A percentile compares a stretch with the other conserved stretches of the same genome.
These are phyloP conservation scores for Scortum barcoo DNA, from an alignment of 2,113 vertebrate genomes.

Conservation along the genomic window DNA sequence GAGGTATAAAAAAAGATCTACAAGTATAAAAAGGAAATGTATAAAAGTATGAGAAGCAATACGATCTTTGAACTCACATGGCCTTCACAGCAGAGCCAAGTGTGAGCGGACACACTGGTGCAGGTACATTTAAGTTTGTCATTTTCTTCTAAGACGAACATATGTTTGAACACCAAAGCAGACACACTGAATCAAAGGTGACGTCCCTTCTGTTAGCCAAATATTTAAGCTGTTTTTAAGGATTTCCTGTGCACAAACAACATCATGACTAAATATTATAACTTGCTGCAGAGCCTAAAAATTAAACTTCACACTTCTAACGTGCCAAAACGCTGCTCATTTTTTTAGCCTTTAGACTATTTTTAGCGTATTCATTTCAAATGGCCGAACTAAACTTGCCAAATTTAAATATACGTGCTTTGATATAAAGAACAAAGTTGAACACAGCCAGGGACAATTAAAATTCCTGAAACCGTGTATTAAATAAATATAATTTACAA, in stretches of 20 bases:
- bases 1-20: too few species aligned
- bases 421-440: not conserved
- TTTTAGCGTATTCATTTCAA: too few species aligned
- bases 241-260: not conserved
- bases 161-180: not conserved
- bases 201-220: not conserved
- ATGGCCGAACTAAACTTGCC: not conserved
- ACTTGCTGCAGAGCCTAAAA: not conserved
- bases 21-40: not conserved
- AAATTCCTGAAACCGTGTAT: not conserved
- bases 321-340: too few species aligned
- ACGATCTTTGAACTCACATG: not conserved
- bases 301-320: too few species aligned
- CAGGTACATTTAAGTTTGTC: not conserved
- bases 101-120: not conserved
- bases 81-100: not conserved
- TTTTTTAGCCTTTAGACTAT: too few species aligned
- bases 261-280: not conserved
- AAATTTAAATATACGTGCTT: not conserved
- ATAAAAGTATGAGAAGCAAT: too few species aligned
- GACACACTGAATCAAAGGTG: not conserved
- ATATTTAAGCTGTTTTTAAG: not conserved
- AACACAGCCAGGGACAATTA: not conserved
- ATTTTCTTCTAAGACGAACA: too few species aligned
- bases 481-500: conserved; percentile 9